A percentile compares a stretch with the other conserved stretches of the same genome.
These are phyloP conservation scores for Cistogaster globosa DNA, from an alignment of 2,888 invertebrate genomes.

Conservation along the genomic window DNA sequence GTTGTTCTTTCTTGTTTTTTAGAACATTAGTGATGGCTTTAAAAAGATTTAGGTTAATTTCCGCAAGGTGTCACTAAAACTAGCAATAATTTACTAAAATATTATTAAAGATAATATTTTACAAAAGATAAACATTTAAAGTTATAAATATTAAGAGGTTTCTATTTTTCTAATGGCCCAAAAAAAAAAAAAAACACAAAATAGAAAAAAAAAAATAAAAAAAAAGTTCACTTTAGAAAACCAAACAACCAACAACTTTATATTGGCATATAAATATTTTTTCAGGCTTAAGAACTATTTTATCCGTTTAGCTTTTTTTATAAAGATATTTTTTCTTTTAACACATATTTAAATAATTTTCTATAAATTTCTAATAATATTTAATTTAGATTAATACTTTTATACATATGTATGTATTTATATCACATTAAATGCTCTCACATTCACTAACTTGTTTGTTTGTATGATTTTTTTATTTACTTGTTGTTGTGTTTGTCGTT, in stretches of 20 bases:
- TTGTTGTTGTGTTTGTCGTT: constrained; percentile 8
- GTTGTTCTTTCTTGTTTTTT: constrained; percentile 16
- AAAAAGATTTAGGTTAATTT: constrained; percentile 38
- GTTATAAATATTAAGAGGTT: constrained; percentile 17
- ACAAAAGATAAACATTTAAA: constrained; percentile 22
- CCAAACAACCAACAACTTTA: constrained; percentile 1
- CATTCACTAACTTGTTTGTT: constrained; percentile 51
- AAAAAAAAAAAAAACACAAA: constrained; percentile 3
- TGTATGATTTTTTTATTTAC: constrained; percentile 11
- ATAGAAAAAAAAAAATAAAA: no score
- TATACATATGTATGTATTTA: constrained; percentile 44
- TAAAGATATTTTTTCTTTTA: constrained; percentile 21
- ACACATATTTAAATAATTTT: constrained; percentile 20
- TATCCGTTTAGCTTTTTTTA: background rate
- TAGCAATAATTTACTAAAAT: background rate
- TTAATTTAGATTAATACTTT: constrained; percentile 20
- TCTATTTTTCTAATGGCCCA: constrained; percentile 39
- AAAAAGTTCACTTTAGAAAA: constrained; percentile 26
- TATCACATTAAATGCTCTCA: constrained; percentile 47
- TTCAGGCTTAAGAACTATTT: background rate
- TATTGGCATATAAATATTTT: background rate
- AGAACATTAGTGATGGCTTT: constrained; percentile 56
- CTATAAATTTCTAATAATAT: constrained; percentile 34
- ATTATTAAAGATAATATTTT: background rate
- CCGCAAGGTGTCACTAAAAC: constrained; percentile 56